These are phyloP conservation scores for Callyntrura guangdongensis DNA, from an alignment of 2,888 invertebrate species.

Conservation along the genomic window DNA sequence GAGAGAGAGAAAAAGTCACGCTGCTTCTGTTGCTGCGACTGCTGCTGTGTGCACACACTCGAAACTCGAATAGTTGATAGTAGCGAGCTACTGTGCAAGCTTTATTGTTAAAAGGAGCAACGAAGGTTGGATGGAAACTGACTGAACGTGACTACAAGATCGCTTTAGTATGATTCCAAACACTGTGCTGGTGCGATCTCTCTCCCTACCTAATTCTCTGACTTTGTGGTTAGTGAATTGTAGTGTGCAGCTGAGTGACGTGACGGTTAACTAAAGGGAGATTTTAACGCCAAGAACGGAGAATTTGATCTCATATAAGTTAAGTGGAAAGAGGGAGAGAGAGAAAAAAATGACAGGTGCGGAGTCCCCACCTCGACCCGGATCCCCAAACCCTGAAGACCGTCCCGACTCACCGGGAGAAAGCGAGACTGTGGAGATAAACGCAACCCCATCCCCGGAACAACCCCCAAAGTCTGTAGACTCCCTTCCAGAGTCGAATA, in stretches of 20 bases:
- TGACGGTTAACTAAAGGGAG: not conserved
- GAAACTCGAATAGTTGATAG: not conserved
- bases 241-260: not conserved
- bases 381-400: not conserved
- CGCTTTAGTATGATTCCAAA: slow-evolving; percentile 37
- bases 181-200: slow-evolving; percentile 28
- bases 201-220: not conserved
- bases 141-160: slow-evolving; percentile 1
- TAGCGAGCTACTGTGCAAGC: not conserved
- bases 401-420: slow-evolving; percentile 11
- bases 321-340: no score
- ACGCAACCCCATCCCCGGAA: slow-evolving; percentile 20
- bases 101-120: not conserved
- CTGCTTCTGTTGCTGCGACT: not conserved
- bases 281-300: not conserved
- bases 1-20: not conserved
- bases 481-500: slow-evolving; percentile 53
- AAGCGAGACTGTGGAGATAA: not conserved
- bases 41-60: not conserved
- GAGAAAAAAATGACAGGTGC: slow-evolving; percentile 30
- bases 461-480: slow-evolving; percentile 40
- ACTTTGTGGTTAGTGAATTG: not conserved
- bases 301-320: not conserved
- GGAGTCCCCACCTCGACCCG: slow-evolving; percentile 10
- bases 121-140: slow-evolving; percentile 47